Conservation (phyloP, 2,888 invertebrate species). For the Myopa testacea region DNA sequence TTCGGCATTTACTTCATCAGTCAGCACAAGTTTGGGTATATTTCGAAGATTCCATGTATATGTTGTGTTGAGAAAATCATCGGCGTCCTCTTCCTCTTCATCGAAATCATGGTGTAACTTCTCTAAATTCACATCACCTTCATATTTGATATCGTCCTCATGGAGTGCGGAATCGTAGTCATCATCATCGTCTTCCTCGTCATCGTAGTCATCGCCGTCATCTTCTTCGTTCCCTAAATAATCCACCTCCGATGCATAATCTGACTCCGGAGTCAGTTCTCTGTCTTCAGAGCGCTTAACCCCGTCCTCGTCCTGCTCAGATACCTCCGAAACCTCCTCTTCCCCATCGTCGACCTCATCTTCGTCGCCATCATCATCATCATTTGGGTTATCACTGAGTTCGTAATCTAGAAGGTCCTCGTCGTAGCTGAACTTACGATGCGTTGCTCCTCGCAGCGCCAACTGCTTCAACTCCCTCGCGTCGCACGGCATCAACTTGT, state of each 20-base stretch:
- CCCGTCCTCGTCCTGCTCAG: too few species aligned
- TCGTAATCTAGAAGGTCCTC: slow-evolving; percentile 61
- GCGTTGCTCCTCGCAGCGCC: slow-evolving; percentile 37
- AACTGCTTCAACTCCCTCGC: slow-evolving; percentile 21
- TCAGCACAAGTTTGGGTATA: slow-evolving; percentile 59
- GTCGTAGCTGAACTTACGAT: slow-evolving; percentile 60
- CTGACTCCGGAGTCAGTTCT: slow-evolving; percentile 64
- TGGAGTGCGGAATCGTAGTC: slow-evolving; percentile 23
- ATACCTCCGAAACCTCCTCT: slow-evolving; percentile 30
- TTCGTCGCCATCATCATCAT: slow-evolving; percentile 36
- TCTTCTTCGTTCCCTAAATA: slow-evolving; percentile 48
- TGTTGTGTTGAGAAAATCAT: slow-evolving; percentile 61
- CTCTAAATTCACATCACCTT: slow-evolving; percentile 32
- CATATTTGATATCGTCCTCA: slow-evolving; percentile 41
- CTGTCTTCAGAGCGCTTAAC: slow-evolving; percentile 44
- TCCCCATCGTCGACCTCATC: slow-evolving; percentile 37
- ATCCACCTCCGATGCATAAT: slow-evolving; percentile 65
- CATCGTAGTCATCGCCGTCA: slow-evolving; percentile 34
- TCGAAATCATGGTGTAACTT: slow-evolving; percentile 17
- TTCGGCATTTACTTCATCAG: slow-evolving; percentile 43
- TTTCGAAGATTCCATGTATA: slow-evolving; percentile 65
- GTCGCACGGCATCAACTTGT: slow-evolving; percentile 54
- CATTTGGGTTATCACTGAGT: slow-evolving; percentile 46
- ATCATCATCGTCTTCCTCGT: slow-evolving; percentile 31
- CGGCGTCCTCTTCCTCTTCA: slow-evolving; percentile 40